phyloP scores from a whole-genome alignment of 2,113 vertebrate species.

The Columba livia region DNA sequence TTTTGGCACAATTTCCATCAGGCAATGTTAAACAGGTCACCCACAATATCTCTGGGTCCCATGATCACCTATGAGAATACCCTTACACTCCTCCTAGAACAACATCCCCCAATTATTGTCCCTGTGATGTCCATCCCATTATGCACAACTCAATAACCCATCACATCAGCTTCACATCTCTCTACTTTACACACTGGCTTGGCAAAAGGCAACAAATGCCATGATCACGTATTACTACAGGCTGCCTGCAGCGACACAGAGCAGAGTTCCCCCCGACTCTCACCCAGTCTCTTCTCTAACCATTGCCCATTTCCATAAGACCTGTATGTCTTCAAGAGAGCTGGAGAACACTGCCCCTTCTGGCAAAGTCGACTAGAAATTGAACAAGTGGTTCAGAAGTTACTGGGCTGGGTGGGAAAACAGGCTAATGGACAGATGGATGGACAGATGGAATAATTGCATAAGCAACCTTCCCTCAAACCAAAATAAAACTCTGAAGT shows the following conservation, averaged over 20 bases:
- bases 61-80: neutral
- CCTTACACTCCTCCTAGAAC: neutral
- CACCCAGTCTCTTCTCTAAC: neutral
- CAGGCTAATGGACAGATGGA: conserved; percentile 38
- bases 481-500: conserved; percentile 35
- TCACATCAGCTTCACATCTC: accelerated
- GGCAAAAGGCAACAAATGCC: neutral
- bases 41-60: neutral
- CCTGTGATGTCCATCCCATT: accelerated
- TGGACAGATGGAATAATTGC: conserved; percentile 55
- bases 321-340: neutral
- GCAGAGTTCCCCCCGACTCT: neutral
- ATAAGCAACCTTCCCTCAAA: conserved; percentile 48
- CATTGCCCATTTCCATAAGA: neutral
- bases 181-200: neutral
- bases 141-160: neutral
- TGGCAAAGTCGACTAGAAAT: neutral
- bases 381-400: conserved; percentile 7
- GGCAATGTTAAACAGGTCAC: neutral
- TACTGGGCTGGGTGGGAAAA: neutral
- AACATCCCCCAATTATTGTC: neutral
- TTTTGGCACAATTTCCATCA: neutral
- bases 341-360: neutral
- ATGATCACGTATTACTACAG: accelerated
- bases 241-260: neutral